A percentile compares a stretch with the other conserved stretches of the same genome.
These are phyloP conservation scores for Hydrolagus colliei DNA, from an alignment of 2,797 vertebrate genomes.

Conservation along the genomic window DNA sequence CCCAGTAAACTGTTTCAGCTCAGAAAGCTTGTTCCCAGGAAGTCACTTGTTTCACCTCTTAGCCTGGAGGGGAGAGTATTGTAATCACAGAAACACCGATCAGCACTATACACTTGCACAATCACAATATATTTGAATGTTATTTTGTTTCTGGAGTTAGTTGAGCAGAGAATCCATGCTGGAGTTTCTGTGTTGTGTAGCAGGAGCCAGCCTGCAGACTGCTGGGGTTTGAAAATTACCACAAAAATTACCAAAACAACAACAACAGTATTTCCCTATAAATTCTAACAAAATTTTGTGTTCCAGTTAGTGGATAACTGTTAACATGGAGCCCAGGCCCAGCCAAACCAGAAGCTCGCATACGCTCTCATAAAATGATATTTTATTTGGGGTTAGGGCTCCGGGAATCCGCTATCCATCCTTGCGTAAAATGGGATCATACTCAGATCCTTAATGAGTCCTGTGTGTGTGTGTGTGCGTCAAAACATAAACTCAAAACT, in stretches of 20 bases:
- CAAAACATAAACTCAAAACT: neutral
- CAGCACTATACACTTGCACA: neutral
- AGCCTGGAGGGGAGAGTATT: neutral
- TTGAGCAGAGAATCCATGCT: neutral
- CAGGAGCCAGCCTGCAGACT: neutral
- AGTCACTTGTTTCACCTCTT: neutral
- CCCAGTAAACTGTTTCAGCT: too few relatives aligned
- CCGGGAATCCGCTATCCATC: neutral
- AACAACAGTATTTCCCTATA: neutral
- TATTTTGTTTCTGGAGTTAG: neutral
- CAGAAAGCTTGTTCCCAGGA: neutral
- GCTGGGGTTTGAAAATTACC: too few relatives aligned
- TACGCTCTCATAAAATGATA: too few relatives aligned
- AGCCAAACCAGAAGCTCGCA: neutral
- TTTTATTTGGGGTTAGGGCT: neutral
- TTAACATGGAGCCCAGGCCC: neutral
- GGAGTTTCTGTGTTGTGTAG: neutral
- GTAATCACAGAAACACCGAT: neutral
- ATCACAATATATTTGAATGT: neutral
- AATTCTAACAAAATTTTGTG: neutral
- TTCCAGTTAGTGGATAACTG: neutral
- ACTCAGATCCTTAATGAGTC: neutral
- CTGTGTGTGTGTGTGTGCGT: too few relatives aligned
- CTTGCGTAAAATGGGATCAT: too few relatives aligned
- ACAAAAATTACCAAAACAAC: too few relatives aligned